phyloP scores from a whole-genome alignment of 2,113 vertebrate genomes.

The Chamaetylas fuelleborni region DNA sequence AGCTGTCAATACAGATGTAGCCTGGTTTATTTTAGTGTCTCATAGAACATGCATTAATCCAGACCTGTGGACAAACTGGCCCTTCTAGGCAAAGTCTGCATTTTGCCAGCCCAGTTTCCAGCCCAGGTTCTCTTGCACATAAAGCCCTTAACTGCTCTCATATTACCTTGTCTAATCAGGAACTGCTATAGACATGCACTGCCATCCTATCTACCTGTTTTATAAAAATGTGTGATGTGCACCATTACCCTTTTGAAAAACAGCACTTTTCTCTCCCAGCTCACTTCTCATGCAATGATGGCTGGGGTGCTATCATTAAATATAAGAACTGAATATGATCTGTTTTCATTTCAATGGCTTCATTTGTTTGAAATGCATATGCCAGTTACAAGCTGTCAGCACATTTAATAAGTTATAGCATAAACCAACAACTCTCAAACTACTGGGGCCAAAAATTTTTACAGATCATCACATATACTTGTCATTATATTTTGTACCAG shows the following conservation, averaged over 20 bases:
- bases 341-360: slow-evolving; percentile 21
- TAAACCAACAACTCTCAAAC: not conserved
- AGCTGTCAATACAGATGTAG: slow-evolving; percentile 53
- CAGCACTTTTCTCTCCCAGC: not conserved
- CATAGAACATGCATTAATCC: not conserved
- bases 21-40: slow-evolving; percentile 27
- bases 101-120: not conserved
- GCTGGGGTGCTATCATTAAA: not conserved
- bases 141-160: not conserved
- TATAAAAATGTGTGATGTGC: not conserved
- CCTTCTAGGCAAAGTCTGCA: slow-evolving; percentile 42
- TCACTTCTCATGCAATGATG: not conserved
- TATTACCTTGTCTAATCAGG: not conserved
- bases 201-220: not conserved
- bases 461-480: slow-evolving; percentile 19
- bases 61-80: not conserved
- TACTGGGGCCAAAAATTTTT: not conserved
- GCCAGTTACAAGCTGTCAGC: slow-evolving; percentile 17
- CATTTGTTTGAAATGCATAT: slow-evolving; percentile 7
- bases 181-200: not conserved
- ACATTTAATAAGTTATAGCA: slow-evolving; percentile 16
- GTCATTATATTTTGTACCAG: slow-evolving; percentile 16
- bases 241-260: not conserved
- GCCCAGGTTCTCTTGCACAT: not conserved
- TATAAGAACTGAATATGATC: not conserved